These are phyloP conservation scores for Fringilla coelebs DNA, from an alignment of 2,797 vertebrate species.

Conservation along the genomic window DNA sequence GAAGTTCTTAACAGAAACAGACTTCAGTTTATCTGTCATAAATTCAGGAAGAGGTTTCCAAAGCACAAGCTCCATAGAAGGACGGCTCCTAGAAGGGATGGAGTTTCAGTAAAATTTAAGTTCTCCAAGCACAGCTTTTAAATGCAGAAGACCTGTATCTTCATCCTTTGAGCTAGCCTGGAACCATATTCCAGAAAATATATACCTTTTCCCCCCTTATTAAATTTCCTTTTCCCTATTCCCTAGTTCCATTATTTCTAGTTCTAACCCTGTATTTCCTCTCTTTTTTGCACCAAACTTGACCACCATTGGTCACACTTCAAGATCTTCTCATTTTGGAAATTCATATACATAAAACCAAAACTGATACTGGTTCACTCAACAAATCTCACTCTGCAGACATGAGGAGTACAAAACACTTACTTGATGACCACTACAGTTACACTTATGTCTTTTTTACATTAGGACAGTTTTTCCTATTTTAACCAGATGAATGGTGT, in stretches of 20 bases:
- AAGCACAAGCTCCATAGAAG: slow-evolving; percentile 82
- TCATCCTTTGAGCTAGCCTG: neutral
- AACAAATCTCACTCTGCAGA: neutral
- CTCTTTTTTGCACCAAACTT: neutral
- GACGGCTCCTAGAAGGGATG: slow-evolving; percentile 73
- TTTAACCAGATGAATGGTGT: neutral
- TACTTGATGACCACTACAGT: neutral
- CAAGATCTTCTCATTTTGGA: neutral
- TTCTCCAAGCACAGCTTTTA: neutral
- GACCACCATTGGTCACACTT: neutral
- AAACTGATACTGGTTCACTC: neutral
- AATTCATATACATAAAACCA: neutral
- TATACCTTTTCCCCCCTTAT: neutral
- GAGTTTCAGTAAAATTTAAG: slow-evolving; percentile 11
- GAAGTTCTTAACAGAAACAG: slow-evolving; percentile 63
- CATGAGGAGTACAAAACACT: neutral
- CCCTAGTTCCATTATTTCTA: neutral
- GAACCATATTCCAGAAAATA: neutral
- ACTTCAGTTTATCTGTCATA: slow-evolving; percentile 74
- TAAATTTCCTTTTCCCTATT: neutral
- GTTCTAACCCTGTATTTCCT: neutral
- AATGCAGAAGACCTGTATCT: neutral
- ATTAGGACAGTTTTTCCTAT: neutral
- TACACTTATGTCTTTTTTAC: neutral
- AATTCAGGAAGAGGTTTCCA: slow-evolving; percentile 82